Percentiles rank a stretch among this genome's conserved stretches.
These are phyloP conservation scores for Morpho deidamia DNA, from an alignment of 2,888 invertebrate species.

Conservation along the genomic window DNA sequence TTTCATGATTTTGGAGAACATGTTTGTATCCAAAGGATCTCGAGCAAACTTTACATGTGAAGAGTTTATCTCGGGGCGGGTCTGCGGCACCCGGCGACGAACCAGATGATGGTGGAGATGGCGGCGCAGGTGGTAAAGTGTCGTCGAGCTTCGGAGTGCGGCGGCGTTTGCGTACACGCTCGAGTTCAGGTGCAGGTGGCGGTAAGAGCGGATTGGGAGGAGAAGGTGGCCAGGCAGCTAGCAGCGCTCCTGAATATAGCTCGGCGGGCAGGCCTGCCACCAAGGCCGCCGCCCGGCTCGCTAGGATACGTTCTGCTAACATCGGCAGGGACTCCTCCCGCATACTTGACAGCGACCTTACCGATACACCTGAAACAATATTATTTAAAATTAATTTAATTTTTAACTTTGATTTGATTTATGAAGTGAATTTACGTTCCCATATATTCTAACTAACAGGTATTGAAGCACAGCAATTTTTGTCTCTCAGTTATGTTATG, in stretches of 20 bases:
- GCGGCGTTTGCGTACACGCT: conserved; percentile 68
- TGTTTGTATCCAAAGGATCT: conserved; percentile 96
- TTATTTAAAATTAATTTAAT: too few relatives aligned
- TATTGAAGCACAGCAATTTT: too few relatives aligned
- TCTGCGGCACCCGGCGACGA: conserved; percentile 70
- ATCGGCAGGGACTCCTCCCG: conserved; percentile 70
- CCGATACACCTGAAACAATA: conserved; percentile 62
- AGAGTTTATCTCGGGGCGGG: conserved; percentile 86
- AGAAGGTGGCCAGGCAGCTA: conserved; percentile 76
- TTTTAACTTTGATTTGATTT: too few relatives aligned
- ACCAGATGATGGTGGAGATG: conserved; percentile 69
- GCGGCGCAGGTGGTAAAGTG: conserved; percentile 47
- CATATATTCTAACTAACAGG: too few relatives aligned
- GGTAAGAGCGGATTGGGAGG: conserved; percentile 77
- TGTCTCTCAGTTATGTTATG: too few relatives aligned
- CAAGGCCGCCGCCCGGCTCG: conserved; percentile 69
- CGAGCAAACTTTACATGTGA: conserved; percentile 92
- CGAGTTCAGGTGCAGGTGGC: conserved; percentile 62
- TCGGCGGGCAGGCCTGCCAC: conserved; percentile 80
- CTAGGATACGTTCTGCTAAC: conserved; percentile 75
- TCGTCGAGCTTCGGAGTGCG: conserved; percentile 68
- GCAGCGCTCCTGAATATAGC: conserved; percentile 80
- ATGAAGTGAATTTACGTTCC: too few relatives aligned
- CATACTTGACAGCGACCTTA: conserved; percentile 69
- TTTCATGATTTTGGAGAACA: conserved; percentile 95